Base-by-base conservation (phyloP, 2,113 vertebrate genomes). In the Hippocampus comes region DNA sequence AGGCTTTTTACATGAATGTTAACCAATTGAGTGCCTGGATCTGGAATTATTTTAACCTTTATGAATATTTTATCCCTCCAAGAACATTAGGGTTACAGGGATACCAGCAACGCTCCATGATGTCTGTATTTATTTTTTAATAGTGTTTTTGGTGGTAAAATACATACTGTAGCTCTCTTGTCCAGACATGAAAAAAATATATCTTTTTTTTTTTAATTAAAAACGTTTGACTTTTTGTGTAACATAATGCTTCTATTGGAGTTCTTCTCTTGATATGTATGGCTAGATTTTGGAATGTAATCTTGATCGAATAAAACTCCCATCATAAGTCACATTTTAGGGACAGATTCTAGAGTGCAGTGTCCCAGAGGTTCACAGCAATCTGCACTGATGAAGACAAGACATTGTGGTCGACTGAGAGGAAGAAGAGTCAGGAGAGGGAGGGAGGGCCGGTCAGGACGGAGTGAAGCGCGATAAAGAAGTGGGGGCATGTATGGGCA, bases 401-500 rank as follows among this genome's bases (percentile, higher is more conserved):
- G 78, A 78, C 74, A 60, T 82, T 79, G 77, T 76, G 68, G 61
- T 78, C 65, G 82, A 79, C 70, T 77, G 70, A 80, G 76, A 72
- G 82, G 80, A 86, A 72, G 75, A 84, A 75, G 78, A 83, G 78
- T 79, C 83, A 81, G 34, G 34, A 38, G 34, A 76, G 61, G 76
- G 72, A 75, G 71, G 66, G 63, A 67, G 59, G 65, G 73, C 73
- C 68, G 67, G n/a, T 65, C 53, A 15, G 68, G 67, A 78, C 70
- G 69, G 57, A 74, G 55, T 73, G 70, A 70, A 64, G 63, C 65
- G 75, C 59, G 63, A n/a, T 64, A 82, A 79, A 81, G 71, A 65
- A 77, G 67, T 23, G 68, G 63, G 64, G 76, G 48, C 63, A 69
- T 79, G 76, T 68, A 70, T 85, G 83, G 86, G 85, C 85, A 87